phyloP scores from a whole-genome alignment of 1,140 invertebrate genomes.

The Dendroctonus ponderosae region DNA sequence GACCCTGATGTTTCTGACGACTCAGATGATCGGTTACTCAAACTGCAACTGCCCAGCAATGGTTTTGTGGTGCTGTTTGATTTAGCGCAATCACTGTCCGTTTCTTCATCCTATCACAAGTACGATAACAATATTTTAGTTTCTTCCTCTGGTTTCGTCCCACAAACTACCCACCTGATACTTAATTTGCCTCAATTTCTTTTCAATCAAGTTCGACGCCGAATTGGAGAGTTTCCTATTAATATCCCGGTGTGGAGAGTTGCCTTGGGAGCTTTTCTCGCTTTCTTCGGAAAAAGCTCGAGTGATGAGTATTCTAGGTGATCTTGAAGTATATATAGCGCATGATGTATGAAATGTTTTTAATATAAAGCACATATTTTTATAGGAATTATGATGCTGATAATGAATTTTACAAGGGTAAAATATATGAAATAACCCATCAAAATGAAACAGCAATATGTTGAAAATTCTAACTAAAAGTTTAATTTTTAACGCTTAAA shows the following conservation, averaged over 20 bases:
- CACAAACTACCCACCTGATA: slow-evolving; percentile 39
- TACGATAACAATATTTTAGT: neutral
- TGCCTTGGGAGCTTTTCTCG: slow-evolving; percentile 52
- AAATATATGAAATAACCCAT: too few species aligned
- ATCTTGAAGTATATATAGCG: slow-evolving; percentile 44
- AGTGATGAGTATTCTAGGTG: slow-evolving; percentile 68
- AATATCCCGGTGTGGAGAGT: slow-evolving; percentile 51
- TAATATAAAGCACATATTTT: too few species aligned
- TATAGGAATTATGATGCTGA: too few species aligned
- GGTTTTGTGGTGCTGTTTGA: slow-evolving; percentile 39
- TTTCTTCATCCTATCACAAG: slow-evolving; percentile 41
- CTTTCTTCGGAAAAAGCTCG: slow-evolving; percentile 70
- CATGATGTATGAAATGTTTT: too few species aligned
- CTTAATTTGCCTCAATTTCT: slow-evolving; percentile 48
- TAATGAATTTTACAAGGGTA: too few species aligned
- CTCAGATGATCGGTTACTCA: slow-evolving; percentile 45
- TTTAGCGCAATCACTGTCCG: slow-evolving; percentile 38
- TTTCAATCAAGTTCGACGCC: slow-evolving; percentile 56
- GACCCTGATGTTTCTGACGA: slow-evolving; percentile 53
- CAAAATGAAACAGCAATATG: too few species aligned
- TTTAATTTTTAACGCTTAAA: too few species aligned
- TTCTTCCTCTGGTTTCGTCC: neutral
- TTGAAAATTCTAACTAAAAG: too few species aligned
- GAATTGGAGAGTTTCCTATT: slow-evolving; percentile 58
- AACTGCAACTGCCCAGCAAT: slow-evolving; percentile 35